Percentiles rank a stretch among this genome's conserved stretches.
Conservation (phyloP, 2,888 invertebrate genomes). For the Eristalis tenax region DNA sequence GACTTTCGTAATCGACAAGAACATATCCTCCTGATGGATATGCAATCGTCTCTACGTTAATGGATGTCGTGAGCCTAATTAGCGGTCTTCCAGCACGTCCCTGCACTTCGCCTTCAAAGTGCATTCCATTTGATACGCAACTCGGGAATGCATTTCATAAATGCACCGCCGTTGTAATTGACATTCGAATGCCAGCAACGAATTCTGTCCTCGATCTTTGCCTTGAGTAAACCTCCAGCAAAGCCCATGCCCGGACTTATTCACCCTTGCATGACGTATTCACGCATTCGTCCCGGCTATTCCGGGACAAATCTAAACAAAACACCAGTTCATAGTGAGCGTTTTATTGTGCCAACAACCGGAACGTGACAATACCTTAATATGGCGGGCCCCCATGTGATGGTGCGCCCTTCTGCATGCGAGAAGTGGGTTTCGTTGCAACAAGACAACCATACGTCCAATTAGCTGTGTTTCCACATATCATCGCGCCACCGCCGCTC, state of each 20-base stretch:
- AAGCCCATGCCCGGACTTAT: slow-evolving; percentile 6
- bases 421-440: slow-evolving; percentile 40
- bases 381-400: slow-evolving; percentile 39
- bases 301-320: slow-evolving; percentile 48
- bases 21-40: not conserved
- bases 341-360: slow-evolving; percentile 61
- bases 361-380: slow-evolving; percentile 67
- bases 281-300: slow-evolving; percentile 42
- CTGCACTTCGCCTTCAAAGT: slow-evolving; percentile 10
- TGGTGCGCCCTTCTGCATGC: slow-evolving; percentile 25
- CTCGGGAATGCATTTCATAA: slow-evolving; percentile 29
- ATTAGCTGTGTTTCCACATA: slow-evolving; percentile 52
- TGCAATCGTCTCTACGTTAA: not conserved
- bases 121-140: not conserved
- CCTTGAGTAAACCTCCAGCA: slow-evolving; percentile 43
- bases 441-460: slow-evolving; percentile 34
- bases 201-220: slow-evolving; percentile 48
- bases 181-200: slow-evolving; percentile 20
- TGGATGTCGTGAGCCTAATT: not conserved
- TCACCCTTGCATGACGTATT: slow-evolving; percentile 36
- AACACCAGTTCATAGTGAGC: slow-evolving; percentile 1
- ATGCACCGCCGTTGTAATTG: slow-evolving; percentile 25
- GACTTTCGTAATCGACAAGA: not conserved
- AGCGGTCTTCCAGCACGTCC: slow-evolving; percentile 32
- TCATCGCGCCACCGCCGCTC: slow-evolving; percentile 23